Evolutionary conservation across 2,797 vertebrate genomes (phyloP).

Genomic region (Pristis pectinata): DNA sequence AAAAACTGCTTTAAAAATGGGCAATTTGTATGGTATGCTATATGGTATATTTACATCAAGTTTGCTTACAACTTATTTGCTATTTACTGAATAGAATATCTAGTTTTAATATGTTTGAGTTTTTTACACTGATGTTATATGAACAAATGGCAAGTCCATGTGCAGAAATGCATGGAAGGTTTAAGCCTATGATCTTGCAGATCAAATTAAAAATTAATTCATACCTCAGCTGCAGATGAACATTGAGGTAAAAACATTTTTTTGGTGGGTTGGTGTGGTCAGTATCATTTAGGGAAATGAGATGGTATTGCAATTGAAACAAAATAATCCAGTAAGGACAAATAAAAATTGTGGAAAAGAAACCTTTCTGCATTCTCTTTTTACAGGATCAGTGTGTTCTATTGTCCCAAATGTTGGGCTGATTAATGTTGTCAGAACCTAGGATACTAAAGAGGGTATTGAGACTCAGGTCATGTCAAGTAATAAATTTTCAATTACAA

Average conservation of each 20-base stretch:
- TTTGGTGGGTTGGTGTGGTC: not conserved
- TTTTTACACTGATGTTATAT: not conserved
- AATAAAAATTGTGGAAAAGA: not conserved
- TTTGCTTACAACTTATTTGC: not conserved
- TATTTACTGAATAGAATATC: not conserved
- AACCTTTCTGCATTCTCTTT: not conserved
- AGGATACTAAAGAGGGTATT: too few relatives aligned
- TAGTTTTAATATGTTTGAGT: not conserved
- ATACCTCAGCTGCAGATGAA: not conserved
- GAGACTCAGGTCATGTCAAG: too few relatives aligned
- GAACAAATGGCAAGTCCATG: not conserved
- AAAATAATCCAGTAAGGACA: not conserved
- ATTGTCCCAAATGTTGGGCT: not conserved
- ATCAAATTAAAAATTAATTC: not conserved
- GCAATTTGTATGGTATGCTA: not conserved
- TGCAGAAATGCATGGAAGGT: not conserved
- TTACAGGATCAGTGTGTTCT: not conserved
- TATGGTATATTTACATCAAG: too few relatives aligned
- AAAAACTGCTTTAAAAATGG: not conserved
- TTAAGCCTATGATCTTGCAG: not conserved
- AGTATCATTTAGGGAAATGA: not conserved
- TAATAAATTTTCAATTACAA: too few relatives aligned
- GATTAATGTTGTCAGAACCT: too few relatives aligned
- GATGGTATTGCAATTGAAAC: not conserved
- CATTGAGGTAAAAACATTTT: not conserved